A percentile compares a stretch with the other conserved stretches of the same genome.
These are phyloP conservation scores for Mycteria americana DNA, from an alignment of 2,797 vertebrate genomes.

Conservation along the genomic window DNA sequence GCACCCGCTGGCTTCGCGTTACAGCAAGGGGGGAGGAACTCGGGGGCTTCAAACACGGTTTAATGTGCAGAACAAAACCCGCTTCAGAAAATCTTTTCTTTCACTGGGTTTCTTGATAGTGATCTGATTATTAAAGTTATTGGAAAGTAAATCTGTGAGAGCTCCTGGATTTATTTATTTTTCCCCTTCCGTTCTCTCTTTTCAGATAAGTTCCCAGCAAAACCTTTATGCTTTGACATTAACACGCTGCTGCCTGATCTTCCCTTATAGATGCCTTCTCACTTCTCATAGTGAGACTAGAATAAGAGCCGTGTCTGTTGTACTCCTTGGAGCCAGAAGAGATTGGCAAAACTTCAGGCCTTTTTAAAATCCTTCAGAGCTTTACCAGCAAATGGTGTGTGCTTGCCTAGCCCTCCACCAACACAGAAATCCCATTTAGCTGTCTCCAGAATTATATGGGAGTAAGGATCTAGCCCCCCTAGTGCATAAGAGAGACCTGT, in stretches of 20 bases:
- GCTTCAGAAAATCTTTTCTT: background rate
- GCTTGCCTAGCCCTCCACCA: rapidly evolving
- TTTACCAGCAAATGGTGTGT: background rate
- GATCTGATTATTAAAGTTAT: background rate
- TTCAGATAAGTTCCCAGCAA: background rate
- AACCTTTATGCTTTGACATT: background rate
- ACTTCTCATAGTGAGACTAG: background rate
- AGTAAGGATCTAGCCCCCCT: background rate
- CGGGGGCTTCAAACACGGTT: background rate
- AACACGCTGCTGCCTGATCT: background rate
- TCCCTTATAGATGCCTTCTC: background rate
- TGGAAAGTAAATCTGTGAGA: background rate
- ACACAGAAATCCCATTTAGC: background rate
- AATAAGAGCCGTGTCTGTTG: background rate
- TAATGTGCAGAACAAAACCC: background rate
- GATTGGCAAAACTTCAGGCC: background rate
- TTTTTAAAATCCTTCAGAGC: background rate
- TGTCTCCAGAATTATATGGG: background rate
- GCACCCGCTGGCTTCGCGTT: background rate
- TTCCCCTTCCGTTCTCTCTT: background rate
- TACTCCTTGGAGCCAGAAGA: background rate
- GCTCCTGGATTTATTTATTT: rapidly evolving
- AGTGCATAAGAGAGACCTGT: background rate
- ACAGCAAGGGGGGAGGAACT: background rate
- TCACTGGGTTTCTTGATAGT: background rate